Percentiles rank a stretch among this genome's conserved stretches.
Evolutionary conservation across 2,888 invertebrate genomes (phyloP).

Genomic region (Saturnia pavonia): DNA sequence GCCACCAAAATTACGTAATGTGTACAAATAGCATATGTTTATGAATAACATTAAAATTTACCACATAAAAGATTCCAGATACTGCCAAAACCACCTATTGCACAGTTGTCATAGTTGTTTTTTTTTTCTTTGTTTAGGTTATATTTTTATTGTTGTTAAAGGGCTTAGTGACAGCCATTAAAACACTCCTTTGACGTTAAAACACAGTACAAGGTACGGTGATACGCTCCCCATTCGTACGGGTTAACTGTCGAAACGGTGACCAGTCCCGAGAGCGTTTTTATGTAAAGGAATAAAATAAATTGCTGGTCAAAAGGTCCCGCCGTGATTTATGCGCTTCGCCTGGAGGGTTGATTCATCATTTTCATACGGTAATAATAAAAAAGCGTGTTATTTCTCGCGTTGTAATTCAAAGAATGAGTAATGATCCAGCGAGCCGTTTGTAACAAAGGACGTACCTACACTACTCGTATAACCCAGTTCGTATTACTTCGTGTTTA

Average conservation of each 20-base stretch:
- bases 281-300: slow-evolving; percentile 45
- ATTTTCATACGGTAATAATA: slow-evolving; percentile 51
- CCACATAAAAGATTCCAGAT: no score
- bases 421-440: slow-evolving; percentile 37
- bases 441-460: slow-evolving; percentile 25
- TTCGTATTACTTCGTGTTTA: slow-evolving; percentile 6
- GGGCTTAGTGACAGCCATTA: not conserved
- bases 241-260: slow-evolving; percentile 16
- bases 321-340: slow-evolving; percentile 46
- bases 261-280: slow-evolving; percentile 33
- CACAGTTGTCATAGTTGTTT: not conserved
- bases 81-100: no score
- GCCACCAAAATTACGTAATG: no score
- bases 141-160: not conserved
- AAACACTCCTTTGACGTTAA: not conserved
- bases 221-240: slow-evolving; percentile 3
- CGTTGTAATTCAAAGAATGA: slow-evolving; percentile 48
- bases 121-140: no score
- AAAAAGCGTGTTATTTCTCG: slow-evolving; percentile 44
- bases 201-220: not conserved
- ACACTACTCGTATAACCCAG: slow-evolving; percentile 11
- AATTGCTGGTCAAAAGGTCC: slow-evolving; percentile 40
- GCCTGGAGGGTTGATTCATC: slow-evolving; percentile 45
- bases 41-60: no score
- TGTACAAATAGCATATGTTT: no score